Evolutionary conservation across 2,113 vertebrate genomes (phyloP), one percentile per base, ranked within the genome.

Genomic region (Diphyllodes magnificus): DNA sequence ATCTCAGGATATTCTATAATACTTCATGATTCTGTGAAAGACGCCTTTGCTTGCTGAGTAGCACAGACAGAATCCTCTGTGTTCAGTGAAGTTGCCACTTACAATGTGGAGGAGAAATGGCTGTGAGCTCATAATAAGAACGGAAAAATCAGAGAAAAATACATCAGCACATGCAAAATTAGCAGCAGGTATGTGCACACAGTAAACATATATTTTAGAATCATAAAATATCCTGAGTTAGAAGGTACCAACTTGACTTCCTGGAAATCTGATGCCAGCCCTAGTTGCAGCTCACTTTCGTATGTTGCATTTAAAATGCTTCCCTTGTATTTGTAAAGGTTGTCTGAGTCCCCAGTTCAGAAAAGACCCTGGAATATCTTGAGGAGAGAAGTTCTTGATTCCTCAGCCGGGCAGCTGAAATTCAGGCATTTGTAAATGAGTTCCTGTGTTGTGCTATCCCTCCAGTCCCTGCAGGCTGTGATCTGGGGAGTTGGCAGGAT

Each of bases 401-500:
- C 54, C 37, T 91, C 42, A 56, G 33, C 22, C 0, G 0, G 50
- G 82, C 54, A 92, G 69, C 75, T 66, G 53, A 54, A 93, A 88
- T 59, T 66, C 59, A 81, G 60, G 45, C 37, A 66, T 60, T 72
- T 73, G 39, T 24, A 85, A 76, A 80, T 50, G 89, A 90, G 15
- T 70, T 71, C 57, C 45, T 79, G 76, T 60, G 70, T 66, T 75
- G 64, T 75, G 37, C 79, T 60, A 89, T 33, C 81, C 35, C 57
- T 81, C 60, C 61, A 57, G 50, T 25, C 56, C 45, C 86, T 59
- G 75, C 81, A 90, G 86, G 61, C 81, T 91, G 53, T 37, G 53
- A 87, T 90, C 22, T 50, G 87, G 40, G 37, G 49, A 91, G 76
- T 47, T 95, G 95, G 93, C 90, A 91, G 28, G 60, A 69, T 83